Evolutionary conservation across 2,888 invertebrate genomes (phyloP).

Genomic region (Ophion costatus): DNA sequence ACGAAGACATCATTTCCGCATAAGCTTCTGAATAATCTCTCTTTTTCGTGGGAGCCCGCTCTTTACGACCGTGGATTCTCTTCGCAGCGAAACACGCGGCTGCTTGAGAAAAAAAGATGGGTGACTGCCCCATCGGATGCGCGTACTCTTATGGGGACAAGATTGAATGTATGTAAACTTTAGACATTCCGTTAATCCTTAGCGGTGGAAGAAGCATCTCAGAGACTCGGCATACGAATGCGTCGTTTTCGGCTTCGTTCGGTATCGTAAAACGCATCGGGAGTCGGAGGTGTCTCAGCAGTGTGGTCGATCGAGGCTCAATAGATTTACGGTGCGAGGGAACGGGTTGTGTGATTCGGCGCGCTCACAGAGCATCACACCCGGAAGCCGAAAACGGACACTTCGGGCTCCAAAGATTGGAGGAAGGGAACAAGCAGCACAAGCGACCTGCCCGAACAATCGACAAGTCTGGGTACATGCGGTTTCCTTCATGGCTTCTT

Average conservation of each 20-base stretch:
- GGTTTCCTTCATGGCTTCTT: slow-evolving; percentile 55
- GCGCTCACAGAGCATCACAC: slow-evolving; percentile 20
- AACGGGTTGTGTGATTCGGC: slow-evolving; percentile 61
- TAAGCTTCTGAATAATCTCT: slow-evolving; percentile 51
- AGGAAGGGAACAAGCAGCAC: slow-evolving; percentile 15
- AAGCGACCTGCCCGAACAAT: neutral
- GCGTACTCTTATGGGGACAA: slow-evolving; percentile 2
- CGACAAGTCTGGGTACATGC: slow-evolving; percentile 30
- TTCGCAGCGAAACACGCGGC: neutral
- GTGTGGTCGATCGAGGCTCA: slow-evolving; percentile 48
- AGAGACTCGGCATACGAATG: neutral
- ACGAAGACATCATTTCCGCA: slow-evolving; percentile 65
- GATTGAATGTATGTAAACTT: slow-evolving; percentile 14
- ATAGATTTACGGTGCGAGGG: slow-evolving; percentile 53
- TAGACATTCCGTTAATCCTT: slow-evolving; percentile 48
- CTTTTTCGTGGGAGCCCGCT: slow-evolving; percentile 5
- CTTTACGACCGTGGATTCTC: slow-evolving; percentile 46
- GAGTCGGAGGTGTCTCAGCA: slow-evolving; percentile 28
- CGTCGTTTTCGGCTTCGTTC: neutral
- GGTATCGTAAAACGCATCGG: slow-evolving; percentile 50
- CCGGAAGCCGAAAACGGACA: neutral
- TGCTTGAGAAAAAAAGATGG: neutral
- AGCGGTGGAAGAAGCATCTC: neutral
- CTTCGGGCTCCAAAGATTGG: neutral
- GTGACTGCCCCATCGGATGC: neutral